A percentile compares a stretch with the other conserved stretches of the same genome.
Conservation (phyloP, 2,113 vertebrate species). For the Atherinomorus stipes region DNA sequence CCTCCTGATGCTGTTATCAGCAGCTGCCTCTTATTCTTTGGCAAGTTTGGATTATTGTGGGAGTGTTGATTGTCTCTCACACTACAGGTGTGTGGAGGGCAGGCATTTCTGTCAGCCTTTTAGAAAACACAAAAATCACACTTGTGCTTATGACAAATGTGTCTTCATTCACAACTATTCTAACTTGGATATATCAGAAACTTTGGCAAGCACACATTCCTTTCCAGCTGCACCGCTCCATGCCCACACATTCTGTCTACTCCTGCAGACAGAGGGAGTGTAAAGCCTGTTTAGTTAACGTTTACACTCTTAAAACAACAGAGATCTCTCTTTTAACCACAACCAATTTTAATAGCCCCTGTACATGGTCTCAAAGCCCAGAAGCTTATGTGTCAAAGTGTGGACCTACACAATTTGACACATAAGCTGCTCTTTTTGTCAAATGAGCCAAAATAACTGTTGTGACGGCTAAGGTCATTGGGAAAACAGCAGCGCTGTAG, state of each 20-base stretch:
- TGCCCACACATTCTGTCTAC: conserved; percentile 27
- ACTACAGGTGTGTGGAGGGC: neutral
- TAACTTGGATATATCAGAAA: neutral
- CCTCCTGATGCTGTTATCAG: conserved; percentile 34
- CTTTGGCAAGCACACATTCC: neutral
- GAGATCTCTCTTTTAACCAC: conserved; percentile 16
- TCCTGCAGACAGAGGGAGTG: conserved; percentile 9
- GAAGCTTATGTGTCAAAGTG: conserved; percentile 39
- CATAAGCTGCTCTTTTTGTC: conserved; percentile 53
- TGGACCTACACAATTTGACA: neutral
- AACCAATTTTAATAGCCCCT: neutral
- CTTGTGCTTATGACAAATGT: neutral
- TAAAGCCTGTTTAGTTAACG: conserved; percentile 24
- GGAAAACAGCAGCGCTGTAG: conserved; percentile 48
- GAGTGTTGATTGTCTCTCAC: neutral
- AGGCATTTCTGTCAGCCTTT: neutral
- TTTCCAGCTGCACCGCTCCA: neutral
- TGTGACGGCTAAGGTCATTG: conserved; percentile 68
- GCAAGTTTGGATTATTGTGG: neutral
- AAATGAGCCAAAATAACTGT: conserved; percentile 57
- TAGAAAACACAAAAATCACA: neutral
- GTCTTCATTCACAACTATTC: conserved; percentile 4
- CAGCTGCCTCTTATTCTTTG: conserved; percentile 22
- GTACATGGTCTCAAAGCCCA: neutral
- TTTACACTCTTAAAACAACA: conserved; percentile 3